Conservation (phyloP, 2,888 invertebrate species). For the Sinodicranocentrus sp. region DNA sequence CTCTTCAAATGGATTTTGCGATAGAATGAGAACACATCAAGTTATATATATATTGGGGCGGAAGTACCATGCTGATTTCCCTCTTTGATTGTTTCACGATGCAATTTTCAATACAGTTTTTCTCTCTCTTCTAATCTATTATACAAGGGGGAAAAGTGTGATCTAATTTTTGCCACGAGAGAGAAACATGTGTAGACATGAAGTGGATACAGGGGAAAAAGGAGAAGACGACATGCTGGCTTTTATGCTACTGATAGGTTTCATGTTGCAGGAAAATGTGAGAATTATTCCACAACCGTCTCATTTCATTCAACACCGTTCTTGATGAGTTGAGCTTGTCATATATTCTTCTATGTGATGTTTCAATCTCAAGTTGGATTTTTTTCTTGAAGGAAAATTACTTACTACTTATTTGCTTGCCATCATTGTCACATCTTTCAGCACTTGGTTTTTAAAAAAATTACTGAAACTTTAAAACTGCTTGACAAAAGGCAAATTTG, state of each 20-base stretch:
- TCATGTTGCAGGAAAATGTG: constrained; percentile 20
- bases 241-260: constrained; percentile 21
- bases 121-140: neutral
- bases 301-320: constrained; percentile 8
- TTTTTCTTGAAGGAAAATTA: too few relatives aligned
- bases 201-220: neutral
- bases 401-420: too few relatives aligned
- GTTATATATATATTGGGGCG: neutral
- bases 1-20: constrained; percentile 44
- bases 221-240: constrained; percentile 38
- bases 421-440: too few relatives aligned
- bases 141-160: constrained; percentile 5
- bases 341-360: too few relatives aligned
- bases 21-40: constrained; percentile 32
- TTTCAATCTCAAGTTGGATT: too few relatives aligned
- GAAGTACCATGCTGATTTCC: constrained; percentile 4
- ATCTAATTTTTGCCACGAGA: constrained; percentile 34
- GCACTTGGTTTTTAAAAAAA: too few relatives aligned
- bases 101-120: constrained; percentile 13
- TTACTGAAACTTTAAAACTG: too few relatives aligned
- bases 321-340: too few relatives aligned
- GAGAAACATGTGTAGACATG: constrained; percentile 29
- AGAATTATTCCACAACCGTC: neutral
- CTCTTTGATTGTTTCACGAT: constrained; percentile 8
- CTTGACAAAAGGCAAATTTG: too few relatives aligned